Evolutionary conservation across 2,888 invertebrate genomes (phyloP), one percentile per base, ranked within the genome.

Genomic region (Homarus gammarus): DNA sequence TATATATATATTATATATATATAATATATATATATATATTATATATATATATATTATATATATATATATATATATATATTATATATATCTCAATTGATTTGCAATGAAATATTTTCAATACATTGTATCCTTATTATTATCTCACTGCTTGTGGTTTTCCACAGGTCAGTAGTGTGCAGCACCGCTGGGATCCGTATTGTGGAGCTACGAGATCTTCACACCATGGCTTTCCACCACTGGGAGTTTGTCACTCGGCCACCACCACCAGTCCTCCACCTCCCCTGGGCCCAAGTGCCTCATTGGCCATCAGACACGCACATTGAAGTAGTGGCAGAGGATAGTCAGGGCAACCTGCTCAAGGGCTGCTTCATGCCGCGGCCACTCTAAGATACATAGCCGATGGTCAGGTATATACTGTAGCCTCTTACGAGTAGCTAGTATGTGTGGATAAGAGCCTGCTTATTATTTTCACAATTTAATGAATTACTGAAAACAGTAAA

Each of bases 201-300:
- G n/a, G 92, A 92, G 73, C 78, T 92, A 51, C 78, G 92, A 22
- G 92, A 92, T 72, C 73, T 90, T n/a, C 88, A 90, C 70, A 92
- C 90, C 36, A 90, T 90, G 86, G 89, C 90, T 31, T 92, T 92
- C 87, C 92, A 92, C 68, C 92, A 92, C 85, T 92, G 92, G 92
- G 92, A 92, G 84, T 92, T 88, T 81, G 70, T 92, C 12, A 90
- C 85, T 6, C 77, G 90, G 27, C 87, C 83, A 18, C 88, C 92
- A 0, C 92, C 92, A 36, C 92, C 92, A 38, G 87, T 92, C 31
- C 79, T 92, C 27, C 92, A 92, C 73, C 79, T 92, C 33, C 92
- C 92, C 5, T 92, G 92, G 92, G 92, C 92, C 22, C 89, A 91
- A 70, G 87, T 92, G 3, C 84, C 86, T n/a, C 88, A 92, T 27